Percentiles rank a stretch among this genome's conserved stretches.
Conservation (phyloP, 2,113 vertebrate genomes). For the Dromas ardeola region DNA sequence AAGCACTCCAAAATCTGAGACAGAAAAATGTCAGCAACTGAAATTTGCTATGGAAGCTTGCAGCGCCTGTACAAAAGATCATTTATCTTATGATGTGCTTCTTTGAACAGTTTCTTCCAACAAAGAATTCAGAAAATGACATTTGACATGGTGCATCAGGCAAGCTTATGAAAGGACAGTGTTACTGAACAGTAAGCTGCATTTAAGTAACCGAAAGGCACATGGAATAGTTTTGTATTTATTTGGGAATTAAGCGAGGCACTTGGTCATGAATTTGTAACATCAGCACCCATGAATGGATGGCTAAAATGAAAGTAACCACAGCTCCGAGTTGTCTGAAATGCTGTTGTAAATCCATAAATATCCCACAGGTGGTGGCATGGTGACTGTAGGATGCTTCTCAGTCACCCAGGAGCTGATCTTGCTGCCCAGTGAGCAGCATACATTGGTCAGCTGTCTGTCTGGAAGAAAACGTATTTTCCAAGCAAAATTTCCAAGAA, state of each 20-base stretch:
- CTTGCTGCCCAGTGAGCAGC: neutral
- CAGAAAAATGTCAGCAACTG: neutral
- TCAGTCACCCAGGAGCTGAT: neutral
- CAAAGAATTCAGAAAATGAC: neutral
- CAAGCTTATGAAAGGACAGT: neutral
- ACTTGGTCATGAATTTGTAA: neutral
- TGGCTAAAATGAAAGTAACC: neutral
- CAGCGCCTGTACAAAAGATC: neutral
- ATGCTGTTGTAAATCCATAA: neutral
- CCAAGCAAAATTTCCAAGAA: neutral
- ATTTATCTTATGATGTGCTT: neutral
- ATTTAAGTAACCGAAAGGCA: neutral
- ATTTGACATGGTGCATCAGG: neutral
- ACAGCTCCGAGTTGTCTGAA: neutral
- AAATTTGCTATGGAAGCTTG: neutral
- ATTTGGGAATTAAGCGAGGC: neutral
- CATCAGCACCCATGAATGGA: neutral
- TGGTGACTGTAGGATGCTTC: accelerated
- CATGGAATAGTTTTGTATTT: neutral
- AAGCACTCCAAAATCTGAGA: neutral
- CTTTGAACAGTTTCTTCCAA: neutral
- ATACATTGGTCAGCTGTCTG: neutral
- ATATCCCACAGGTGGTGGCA: accelerated
- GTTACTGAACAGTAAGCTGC: neutral
- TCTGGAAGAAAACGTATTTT: neutral